Percentiles rank a stretch among this genome's conserved stretches.
phyloP scores from a whole-genome alignment of 2,888 invertebrate species.

The Clunio marinus region DNA sequence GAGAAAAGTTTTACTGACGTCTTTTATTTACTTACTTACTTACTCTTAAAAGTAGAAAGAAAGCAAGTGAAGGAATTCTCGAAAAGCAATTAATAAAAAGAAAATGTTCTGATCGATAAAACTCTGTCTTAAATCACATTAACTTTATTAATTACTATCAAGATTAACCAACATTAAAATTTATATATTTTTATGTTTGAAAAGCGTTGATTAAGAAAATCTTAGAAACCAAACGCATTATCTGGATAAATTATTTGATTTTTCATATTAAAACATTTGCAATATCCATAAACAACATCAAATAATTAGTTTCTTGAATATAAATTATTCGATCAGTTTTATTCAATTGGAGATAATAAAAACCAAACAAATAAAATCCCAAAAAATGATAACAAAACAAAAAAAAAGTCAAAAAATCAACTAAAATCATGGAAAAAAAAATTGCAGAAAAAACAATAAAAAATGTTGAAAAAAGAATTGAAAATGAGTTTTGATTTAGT shows the following conservation, averaged over 20 bases:
- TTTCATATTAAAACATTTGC: too few species aligned
- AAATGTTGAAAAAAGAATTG: constrained; percentile 10
- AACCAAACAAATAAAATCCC: too few species aligned
- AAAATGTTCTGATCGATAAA: neutral
- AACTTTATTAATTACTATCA: constrained; percentile 6
- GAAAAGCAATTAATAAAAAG: neutral
- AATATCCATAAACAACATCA: too few species aligned
- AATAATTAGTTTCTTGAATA: too few species aligned
- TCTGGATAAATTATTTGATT: too few species aligned
- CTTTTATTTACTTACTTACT: too few species aligned
- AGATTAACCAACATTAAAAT: neutral
- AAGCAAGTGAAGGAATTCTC: neutral
- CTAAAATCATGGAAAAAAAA: neutral
- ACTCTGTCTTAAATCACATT: constrained; percentile 2
- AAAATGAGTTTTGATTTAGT: too few species aligned
- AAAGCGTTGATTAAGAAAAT: neutral
- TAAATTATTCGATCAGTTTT: too few species aligned
- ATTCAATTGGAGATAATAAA: too few species aligned
- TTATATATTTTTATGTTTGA: neutral
- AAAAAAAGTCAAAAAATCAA: too few species aligned
- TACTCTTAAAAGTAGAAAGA: too few species aligned
- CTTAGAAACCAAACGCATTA: neutral
- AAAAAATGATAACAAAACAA: too few species aligned
- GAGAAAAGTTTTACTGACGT: neutral
- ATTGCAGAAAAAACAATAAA: neutral